Conservation (phyloP, 2,888 invertebrate species). For the Pammene fasciana region DNA sequence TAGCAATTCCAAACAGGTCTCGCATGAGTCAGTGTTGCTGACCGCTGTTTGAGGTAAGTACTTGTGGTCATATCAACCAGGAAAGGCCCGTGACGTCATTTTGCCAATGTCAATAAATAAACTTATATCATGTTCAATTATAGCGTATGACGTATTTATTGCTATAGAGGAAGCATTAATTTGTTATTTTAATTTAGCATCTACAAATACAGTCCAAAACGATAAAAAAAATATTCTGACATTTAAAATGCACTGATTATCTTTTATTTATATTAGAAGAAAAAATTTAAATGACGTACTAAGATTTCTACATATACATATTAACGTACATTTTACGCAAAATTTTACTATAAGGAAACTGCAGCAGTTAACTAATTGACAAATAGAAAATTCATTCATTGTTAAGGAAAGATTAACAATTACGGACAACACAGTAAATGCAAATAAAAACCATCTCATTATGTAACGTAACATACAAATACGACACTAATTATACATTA, state of each 20-base stretch:
- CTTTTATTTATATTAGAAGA: too few relatives aligned
- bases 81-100: constrained; percentile 21
- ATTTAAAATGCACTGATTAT: too few relatives aligned
- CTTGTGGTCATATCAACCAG: constrained; percentile 8
- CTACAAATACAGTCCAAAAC: not conserved
- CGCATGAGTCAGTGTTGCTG: constrained; percentile 4
- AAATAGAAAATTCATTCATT: constrained; percentile 23
- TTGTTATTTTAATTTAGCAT: not conserved
- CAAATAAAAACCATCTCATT: constrained; percentile 23
- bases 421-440: constrained; percentile 22
- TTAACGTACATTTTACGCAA: not conserved
- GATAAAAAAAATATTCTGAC: too few relatives aligned
- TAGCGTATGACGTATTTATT: constrained; percentile 1
- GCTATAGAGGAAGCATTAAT: not conserved
- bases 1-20: constrained; percentile 2
- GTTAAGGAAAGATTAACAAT: constrained; percentile 11
- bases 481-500: not conserved
- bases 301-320: not conserved
- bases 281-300: too few relatives aligned
- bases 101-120: constrained; percentile 7
- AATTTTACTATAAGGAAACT: constrained; percentile 10
- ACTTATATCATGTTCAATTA: constrained; percentile 10
- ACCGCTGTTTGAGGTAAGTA: constrained; percentile 8
- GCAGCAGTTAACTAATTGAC: constrained; percentile 1
- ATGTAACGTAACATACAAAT: not conserved